Base-by-base conservation (phyloP, 2,113 vertebrate species). In the Ciconia maguari region DNA sequence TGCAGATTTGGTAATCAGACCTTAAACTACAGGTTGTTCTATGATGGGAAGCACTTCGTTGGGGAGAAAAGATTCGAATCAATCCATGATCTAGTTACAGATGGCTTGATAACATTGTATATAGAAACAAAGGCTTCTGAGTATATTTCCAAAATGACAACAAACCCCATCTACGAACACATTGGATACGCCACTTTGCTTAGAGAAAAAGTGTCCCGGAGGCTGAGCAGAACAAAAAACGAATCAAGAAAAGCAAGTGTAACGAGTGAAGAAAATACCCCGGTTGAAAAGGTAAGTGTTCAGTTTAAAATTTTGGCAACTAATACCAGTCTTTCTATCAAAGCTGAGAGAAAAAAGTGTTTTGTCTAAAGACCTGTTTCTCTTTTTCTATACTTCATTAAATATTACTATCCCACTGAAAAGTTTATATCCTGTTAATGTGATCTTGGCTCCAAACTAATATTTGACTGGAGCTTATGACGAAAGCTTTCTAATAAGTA, bases 131-230 rank as follows among this genome's bases (percentile, higher is more conserved):
- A 99, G 98, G 99, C 99, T 74, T 99, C 99, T 4, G 99, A 99
- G 96, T 99, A 99, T 97, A 99, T 99, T 74, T 99, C 99, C 82
- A 99, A 99, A 97, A 99, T 99, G 99, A 99, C 99, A 79, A 99
- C 99, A 16, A 99, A 99, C 95, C 99, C 99, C 86, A 99, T 99
- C 97, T 99, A 99, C 36, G 99, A 99, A 87, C 99, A 99, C 88
- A 98, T 99, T 27, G 99, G 99, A 71, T 99, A 99, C 19, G 99
- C 99, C 42, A 99, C 99, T n/a, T 97, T 99, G 81, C 98, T 99
- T 83, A 98, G 99, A 97, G 99, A 99, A 96, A 99, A 99, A 93
- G 99, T 98, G 55, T 99, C 99, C 90, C 98, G 98, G 60, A 98
- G 99, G 83, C 97, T 99, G 94, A 99, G 98, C 97, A 98, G 98